Evolutionary conservation across 2,797 vertebrate species (phyloP).

Genomic region (Clarias platycephalus): DNA sequence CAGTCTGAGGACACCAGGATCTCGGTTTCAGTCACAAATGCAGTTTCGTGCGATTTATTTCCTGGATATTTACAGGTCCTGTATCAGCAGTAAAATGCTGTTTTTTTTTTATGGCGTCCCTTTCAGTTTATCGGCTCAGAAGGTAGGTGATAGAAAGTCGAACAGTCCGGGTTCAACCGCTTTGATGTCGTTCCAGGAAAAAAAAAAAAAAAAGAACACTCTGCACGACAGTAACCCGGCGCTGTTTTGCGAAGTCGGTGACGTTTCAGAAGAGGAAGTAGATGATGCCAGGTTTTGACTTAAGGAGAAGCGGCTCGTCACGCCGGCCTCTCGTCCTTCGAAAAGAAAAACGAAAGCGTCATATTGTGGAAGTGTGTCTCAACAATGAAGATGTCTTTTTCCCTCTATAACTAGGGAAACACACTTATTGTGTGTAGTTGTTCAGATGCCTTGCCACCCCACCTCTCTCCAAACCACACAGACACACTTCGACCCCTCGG

Average conservation of each 20-base stretch:
- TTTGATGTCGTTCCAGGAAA: not conserved
- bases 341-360: constrained; percentile 19
- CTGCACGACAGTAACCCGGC: not conserved
- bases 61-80: not conserved
- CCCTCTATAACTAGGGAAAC: constrained; percentile 30
- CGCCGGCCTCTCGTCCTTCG: constrained; percentile 56
- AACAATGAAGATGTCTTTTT: constrained; percentile 64
- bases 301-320: constrained; percentile 6
- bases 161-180: not conserved
- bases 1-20: not conserved
- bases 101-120: too few relatives aligned
- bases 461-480: constrained; percentile 32
- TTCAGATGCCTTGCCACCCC: constrained; percentile 49
- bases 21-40: not conserved
- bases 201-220: not conserved
- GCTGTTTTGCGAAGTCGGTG: not conserved
- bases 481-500: constrained; percentile 37
- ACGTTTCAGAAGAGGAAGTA: constrained; percentile 26
- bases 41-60: not conserved
- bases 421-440: constrained; percentile 47
- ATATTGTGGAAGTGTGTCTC: constrained; percentile 69
- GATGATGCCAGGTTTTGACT: constrained; percentile 18
- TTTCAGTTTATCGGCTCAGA: not conserved
- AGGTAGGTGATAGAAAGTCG: not conserved
- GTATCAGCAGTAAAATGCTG: not conserved